These are phyloP conservation scores for Dicerorhinus sumatrensis DNA, from an alignment of 2,113 vertebrate species.

Conservation along the genomic window DNA sequence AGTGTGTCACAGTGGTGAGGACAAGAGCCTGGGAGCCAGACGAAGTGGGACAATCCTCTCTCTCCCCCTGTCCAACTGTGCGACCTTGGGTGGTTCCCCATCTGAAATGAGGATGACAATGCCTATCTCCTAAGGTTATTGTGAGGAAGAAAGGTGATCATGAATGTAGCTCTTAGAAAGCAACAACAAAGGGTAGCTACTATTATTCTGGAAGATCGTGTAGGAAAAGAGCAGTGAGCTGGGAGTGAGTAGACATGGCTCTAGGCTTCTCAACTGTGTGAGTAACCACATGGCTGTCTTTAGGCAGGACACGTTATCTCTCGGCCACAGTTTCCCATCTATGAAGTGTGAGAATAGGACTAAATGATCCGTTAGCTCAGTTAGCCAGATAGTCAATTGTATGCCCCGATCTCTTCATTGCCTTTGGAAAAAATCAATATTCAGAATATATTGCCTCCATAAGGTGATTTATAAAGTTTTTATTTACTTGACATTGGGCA, in stretches of 20 bases:
- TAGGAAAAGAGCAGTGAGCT: neutral
- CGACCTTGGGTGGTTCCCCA: neutral
- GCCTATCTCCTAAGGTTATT: neutral
- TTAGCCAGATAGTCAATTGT: neutral
- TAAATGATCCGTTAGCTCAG: neutral
- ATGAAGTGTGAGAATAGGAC: neutral
- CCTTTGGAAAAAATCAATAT: neutral
- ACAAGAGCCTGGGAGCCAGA: neutral
- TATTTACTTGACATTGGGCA: neutral
- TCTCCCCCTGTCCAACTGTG: neutral
- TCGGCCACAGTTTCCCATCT: neutral
- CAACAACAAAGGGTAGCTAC: neutral
- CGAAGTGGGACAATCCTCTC: neutral
- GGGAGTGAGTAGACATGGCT: neutral
- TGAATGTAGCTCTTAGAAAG: neutral
- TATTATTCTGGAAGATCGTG: neutral
- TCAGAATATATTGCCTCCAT: neutral
- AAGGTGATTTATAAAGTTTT: neutral
- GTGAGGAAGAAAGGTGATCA: neutral
- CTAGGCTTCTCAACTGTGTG: neutral
- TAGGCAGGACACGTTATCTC: neutral
- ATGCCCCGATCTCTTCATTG: neutral
- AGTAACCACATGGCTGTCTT: neutral
- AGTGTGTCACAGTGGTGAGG: neutral
- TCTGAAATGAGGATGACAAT: neutral